phyloP scores from a whole-genome alignment of 2,797 vertebrate genomes.

The Lutjanus argentimaculatus region DNA sequence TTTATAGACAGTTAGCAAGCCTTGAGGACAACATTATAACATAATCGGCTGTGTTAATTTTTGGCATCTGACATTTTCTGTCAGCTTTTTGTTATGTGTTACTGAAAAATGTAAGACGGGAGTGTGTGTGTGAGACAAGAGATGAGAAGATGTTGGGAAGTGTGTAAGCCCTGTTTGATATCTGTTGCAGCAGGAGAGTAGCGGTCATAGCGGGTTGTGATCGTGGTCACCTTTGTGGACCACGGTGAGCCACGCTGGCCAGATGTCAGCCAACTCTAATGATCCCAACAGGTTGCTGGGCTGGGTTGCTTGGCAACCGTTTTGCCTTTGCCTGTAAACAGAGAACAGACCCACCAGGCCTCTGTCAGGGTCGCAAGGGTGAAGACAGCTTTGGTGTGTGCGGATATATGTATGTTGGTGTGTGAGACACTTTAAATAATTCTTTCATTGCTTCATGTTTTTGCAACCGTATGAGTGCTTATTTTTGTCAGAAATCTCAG shows the following conservation, averaged over 20 bases:
- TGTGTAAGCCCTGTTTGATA: slow-evolving; percentile 62
- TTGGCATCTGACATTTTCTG: slow-evolving; percentile 37
- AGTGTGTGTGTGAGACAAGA: slow-evolving; percentile 15
- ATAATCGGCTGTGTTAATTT: slow-evolving; percentile 20
- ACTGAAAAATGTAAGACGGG: slow-evolving; percentile 4
- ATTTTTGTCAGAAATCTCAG: slow-evolving; percentile 45
- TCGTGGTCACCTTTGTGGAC: slow-evolving; percentile 76
- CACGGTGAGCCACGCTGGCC: slow-evolving; percentile 73
- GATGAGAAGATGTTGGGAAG: slow-evolving; percentile 26
- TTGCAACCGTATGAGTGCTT: slow-evolving; percentile 27
- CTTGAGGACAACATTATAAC: slow-evolving; percentile 9
- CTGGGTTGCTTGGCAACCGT: slow-evolving; percentile 84
- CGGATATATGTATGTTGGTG: slow-evolving; percentile 56
- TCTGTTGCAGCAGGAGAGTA: slow-evolving; percentile 65
- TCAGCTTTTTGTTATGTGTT: slow-evolving; percentile 21
- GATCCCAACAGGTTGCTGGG: slow-evolving; percentile 82
- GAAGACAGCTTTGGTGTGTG: slow-evolving; percentile 71
- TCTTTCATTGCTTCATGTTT: slow-evolving; percentile 36
- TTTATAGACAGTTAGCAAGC: slow-evolving; percentile 12
- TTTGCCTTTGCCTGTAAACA: slow-evolving; percentile 83
- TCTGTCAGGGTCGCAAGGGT: slow-evolving; percentile 76
- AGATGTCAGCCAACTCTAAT: slow-evolving; percentile 84
- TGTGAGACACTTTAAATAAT: slow-evolving; percentile 47
- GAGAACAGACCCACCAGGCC: slow-evolving; percentile 76
- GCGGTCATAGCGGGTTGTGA: slow-evolving; percentile 64